Evolutionary conservation across 2,113 vertebrate genomes (phyloP).

Genomic region (cattle (Bos taurus)): ARS-UCD2.0 NC_037343.1:15694001-15694500

Average conservation of each 20-base stretch:
- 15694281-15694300: no score
- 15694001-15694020: not conserved
- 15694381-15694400: not conserved
- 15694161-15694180: not conserved
- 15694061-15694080: not conserved
- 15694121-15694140: not conserved
- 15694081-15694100: not conserved
- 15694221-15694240: not conserved
- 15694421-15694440: not conserved
- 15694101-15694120: not conserved
- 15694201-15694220: accelerated
- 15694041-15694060: not conserved
- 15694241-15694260: not conserved
- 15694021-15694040: not conserved
- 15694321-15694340: not conserved
- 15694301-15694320: not conserved
- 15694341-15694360: not conserved
- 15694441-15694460: not conserved
- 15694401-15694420: not conserved
- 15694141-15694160: not conserved
- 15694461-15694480: not conserved
- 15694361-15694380: accelerated
- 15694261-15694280: not conserved
- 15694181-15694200: not conserved
- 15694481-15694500: not conserved